Evolutionary conservation across 1,140 invertebrate genomes (phyloP).

Genomic region (Ectropis grisescens): DNA sequence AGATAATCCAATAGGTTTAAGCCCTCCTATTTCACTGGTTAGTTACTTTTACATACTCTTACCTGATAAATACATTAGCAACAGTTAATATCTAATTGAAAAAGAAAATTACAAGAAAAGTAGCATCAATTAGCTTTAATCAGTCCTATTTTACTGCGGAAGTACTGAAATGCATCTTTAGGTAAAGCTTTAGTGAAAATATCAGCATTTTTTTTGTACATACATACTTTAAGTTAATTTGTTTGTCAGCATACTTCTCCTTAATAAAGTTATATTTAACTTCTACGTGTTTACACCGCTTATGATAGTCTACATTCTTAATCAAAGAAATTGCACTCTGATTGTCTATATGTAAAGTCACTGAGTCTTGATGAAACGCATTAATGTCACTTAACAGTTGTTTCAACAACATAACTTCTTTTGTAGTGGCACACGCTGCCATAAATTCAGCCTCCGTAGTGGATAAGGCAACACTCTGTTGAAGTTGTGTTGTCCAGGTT

Average conservation of each 20-base stretch:
- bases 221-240: slow-evolving; percentile 33
- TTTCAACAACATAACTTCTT: slow-evolving; percentile 17
- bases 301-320: slow-evolving; percentile 18
- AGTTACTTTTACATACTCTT: too few species aligned
- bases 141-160: slow-evolving; percentile 7
- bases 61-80: too few species aligned
- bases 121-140: too few species aligned
- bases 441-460: slow-evolving; percentile 32
- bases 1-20: too few species aligned
- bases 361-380: slow-evolving; percentile 16
- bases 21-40: too few species aligned
- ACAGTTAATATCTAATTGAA: too few species aligned
- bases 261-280: slow-evolving; percentile 16
- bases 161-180: too few species aligned
- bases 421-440: neutral
- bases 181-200: slow-evolving; percentile 16
- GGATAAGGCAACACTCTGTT: slow-evolving; percentile 49
- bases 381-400: slow-evolving; percentile 16
- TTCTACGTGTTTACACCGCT: slow-evolving; percentile 19
- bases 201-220: slow-evolving; percentile 17
- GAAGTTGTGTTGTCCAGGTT: slow-evolving; percentile 50
- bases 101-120: too few species aligned
- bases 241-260: slow-evolving; percentile 15
- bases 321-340: slow-evolving; percentile 22
- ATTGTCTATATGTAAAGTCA: slow-evolving; percentile 16